A percentile compares a stretch with the other conserved stretches of the same genome.
Evolutionary conservation across 2,113 vertebrate genomes (phyloP).

Genomic region (Saccopteryx bilineata): DNA sequence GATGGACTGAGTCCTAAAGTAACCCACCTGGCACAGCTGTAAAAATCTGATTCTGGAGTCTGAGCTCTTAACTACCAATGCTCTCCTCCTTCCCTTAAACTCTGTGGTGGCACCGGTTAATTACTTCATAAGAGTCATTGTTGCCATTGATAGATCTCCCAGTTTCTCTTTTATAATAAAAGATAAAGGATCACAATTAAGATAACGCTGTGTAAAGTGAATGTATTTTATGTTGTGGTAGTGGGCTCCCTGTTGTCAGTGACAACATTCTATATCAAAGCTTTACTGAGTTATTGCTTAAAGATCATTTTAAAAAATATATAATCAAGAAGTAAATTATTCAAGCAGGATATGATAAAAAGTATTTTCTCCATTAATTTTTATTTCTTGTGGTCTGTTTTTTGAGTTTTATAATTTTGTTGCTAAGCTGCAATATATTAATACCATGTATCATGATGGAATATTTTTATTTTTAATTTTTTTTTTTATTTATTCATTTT

Average conservation of each 20-base stretch:
- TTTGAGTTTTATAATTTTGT: conserved; percentile 27
- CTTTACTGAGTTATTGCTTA: conserved; percentile 47
- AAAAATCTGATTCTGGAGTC: not conserved
- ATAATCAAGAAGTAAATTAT: not conserved
- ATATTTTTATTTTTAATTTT: too few species aligned
- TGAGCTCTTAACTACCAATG: not conserved
- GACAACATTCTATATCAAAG: not conserved
- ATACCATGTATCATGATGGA: not conserved
- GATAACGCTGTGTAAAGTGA: not conserved
- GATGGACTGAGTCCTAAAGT: not conserved
- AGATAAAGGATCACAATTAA: not conserved
- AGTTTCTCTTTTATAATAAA: not conserved
- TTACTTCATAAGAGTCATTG: conserved; percentile 4
- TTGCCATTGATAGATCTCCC: not conserved
- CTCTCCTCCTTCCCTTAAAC: not conserved
- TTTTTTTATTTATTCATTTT: too few species aligned
- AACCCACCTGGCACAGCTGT: not conserved
- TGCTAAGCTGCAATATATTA: conserved; percentile 45
- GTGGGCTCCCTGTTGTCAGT: conserved; percentile 16
- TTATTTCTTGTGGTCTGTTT: conserved; percentile 28
- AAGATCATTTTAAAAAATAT: conserved; percentile 54
- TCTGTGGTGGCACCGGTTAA: not conserved
- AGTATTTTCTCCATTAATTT: not conserved
- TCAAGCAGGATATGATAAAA: not conserved
- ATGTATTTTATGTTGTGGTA: conserved; percentile 34